Base-by-base conservation (phyloP, 2,113 vertebrate species). In the Phalacrocorax carbo region DNA sequence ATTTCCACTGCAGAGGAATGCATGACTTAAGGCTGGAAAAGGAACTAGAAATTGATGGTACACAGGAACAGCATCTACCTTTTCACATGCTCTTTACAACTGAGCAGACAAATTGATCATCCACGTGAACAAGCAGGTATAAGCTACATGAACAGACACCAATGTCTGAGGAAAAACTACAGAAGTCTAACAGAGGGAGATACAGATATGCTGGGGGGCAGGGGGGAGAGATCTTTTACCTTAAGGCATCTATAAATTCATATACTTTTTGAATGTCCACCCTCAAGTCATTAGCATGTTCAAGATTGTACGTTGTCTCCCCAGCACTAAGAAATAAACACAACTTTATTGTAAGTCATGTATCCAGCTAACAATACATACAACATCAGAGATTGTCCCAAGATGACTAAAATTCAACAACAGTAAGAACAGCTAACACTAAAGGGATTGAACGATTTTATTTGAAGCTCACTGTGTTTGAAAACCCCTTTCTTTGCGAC, bases 201-300 rank as follows among this genome's bases (percentile, higher is more conserved):
- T 19, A 52, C 19, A 65, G 32, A 69, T 34, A 64, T 57, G 42
- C 30, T 29, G 40, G 16, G n/a, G 36, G 11, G 1, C 44, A 15
- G 44, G 44, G 11, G 6, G 27, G 65, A 81, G 65, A 49, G 52
- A 82, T 61, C 9, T n/a, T 86, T 92, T 98, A 99, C 99, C 99
- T 99, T 87, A 99, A 96, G 49, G 99, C 98, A 57, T 99, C 99
- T 72, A 99, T 99, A 27, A 99, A 98, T 91, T 99, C 99, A 3
- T 99, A 99, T 54, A 99, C 98, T 96, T 99, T 99, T 97, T 99
- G 99, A 51, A 99, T 99, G 95, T 99, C 99, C 90, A 99, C 90
- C 60, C 99, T 98, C 82, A 99, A 97, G 83, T 98, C 98, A 55
- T 96, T 98, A 26, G 99, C 99, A 32, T 98, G 98, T 90, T 99